Evolutionary conservation across 2,797 vertebrate genomes (phyloP).

Genomic region (Premnoplex brunnescens): DNA sequence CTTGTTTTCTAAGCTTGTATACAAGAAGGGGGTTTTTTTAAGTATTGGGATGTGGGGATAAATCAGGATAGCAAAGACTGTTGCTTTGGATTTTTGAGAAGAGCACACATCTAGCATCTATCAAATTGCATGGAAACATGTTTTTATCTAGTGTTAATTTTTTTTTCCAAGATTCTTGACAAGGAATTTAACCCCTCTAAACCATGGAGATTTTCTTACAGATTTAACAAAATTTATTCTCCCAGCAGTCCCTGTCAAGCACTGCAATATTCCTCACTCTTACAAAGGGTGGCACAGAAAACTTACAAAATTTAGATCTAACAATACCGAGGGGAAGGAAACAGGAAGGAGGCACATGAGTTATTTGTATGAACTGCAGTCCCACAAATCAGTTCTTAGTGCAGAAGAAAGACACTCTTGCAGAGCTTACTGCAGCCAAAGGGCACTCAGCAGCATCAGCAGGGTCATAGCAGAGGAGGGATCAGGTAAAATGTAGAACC

Average conservation of each 20-base stretch:
- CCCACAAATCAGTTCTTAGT: background rate
- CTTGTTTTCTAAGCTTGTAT: background rate
- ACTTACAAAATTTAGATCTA: background rate
- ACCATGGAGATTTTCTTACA: background rate
- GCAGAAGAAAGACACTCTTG: background rate
- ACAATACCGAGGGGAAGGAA: background rate
- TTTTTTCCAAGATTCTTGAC: background rate
- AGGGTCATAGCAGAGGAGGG: background rate
- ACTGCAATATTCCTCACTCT: background rate
- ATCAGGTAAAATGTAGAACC: background rate
- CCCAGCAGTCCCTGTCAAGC: background rate
- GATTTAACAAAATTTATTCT: background rate
- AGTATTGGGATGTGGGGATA: fast-evolving
- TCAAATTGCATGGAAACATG: background rate
- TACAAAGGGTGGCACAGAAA: background rate
- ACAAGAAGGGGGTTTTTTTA: fast-evolving
- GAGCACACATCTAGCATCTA: background rate
- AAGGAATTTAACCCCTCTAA: background rate
- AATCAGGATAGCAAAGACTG: background rate
- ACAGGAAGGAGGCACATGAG: background rate
- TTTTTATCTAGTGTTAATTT: background rate
- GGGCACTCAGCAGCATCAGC: background rate
- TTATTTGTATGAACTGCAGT: background rate
- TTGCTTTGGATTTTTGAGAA: background rate
- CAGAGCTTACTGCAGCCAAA: background rate